These are phyloP conservation scores for Gila robusta DNA, from an alignment of 2,797 vertebrate genomes.

Conservation along the genomic window DNA sequence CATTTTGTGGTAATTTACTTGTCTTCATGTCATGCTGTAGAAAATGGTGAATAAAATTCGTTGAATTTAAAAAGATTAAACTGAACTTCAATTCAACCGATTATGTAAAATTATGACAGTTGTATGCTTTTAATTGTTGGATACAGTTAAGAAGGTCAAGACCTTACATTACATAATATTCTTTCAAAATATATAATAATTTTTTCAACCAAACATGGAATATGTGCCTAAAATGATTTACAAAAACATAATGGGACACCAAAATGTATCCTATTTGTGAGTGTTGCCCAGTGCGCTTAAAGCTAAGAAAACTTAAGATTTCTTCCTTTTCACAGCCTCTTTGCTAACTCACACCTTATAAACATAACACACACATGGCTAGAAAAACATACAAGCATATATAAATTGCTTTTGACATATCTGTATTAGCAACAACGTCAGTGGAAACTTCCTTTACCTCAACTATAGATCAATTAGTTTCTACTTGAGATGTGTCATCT, in stretches of 20 bases:
- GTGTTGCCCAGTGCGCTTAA: not conserved
- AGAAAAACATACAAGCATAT: constrained; percentile 16
- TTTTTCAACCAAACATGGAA: not conserved
- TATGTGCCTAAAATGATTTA: not conserved
- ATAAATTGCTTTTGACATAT: not conserved
- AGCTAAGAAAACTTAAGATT: constrained; percentile 11
- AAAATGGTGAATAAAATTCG: not conserved
- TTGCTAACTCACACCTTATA: constrained; percentile 33
- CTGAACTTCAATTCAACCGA: not conserved
- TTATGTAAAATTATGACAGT: not conserved
- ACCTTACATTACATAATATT: not conserved
- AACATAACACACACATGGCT: not conserved
- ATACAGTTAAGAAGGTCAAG: not conserved
- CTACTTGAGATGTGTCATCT: not conserved
- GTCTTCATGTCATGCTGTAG: not conserved
- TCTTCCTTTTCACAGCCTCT: constrained; percentile 22
- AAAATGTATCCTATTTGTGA: not conserved
- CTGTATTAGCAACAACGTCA: not conserved
- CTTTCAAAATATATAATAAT: not conserved
- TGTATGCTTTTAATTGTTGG: not conserved
- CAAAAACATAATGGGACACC: not conserved
- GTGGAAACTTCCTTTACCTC: not conserved
- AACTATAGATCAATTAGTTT: not conserved
- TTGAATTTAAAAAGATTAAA: not conserved
- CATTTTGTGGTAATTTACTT: not conserved